Percentiles rank a stretch among this genome's conserved stretches.
Conservation (phyloP, 2,797 vertebrate species). For the Pseudochromis fuscus region DNA sequence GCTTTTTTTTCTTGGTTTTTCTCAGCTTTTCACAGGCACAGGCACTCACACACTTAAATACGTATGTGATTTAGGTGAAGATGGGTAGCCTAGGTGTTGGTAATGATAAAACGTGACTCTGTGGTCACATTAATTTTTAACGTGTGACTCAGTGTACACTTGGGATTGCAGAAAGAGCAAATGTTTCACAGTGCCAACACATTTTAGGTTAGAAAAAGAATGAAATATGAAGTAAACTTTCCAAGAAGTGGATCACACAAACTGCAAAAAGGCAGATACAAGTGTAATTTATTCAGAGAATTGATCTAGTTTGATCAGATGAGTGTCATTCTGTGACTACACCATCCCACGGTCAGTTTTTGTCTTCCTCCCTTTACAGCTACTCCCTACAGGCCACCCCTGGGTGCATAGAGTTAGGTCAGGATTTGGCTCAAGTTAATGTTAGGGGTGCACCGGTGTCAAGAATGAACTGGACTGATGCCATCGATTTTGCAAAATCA, state of each 20-base stretch:
- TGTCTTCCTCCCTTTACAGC: too few species aligned
- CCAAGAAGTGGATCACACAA: neutral
- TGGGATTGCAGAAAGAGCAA: neutral
- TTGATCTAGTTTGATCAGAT: conserved; percentile 2
- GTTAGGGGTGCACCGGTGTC: too few species aligned
- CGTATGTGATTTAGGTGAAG: conserved; percentile 9
- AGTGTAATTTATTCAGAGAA: conserved; percentile 16
- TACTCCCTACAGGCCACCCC: too few species aligned
- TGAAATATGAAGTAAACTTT: conserved; percentile 44
- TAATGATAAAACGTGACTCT: conserved; percentile 19
- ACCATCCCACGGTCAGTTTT: conserved; percentile 5
- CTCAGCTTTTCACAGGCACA: neutral
- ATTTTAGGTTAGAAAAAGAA: neutral
- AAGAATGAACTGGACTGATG: neutral
- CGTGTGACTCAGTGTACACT: neutral
- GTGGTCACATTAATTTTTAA: conserved; percentile 5
- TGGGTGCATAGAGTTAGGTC: too few species aligned
- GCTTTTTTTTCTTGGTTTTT: neutral
- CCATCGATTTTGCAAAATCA: neutral
- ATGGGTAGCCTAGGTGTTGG: neutral
- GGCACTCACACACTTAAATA: conserved; percentile 8
- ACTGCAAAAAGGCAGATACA: neutral
- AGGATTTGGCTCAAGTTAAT: too few species aligned
- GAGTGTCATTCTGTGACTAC: conserved; percentile 1
- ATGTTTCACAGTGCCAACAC: neutral